Evolutionary conservation across 2,888 invertebrate species (phyloP).

Genomic region (Andrena dorsata): DNA sequence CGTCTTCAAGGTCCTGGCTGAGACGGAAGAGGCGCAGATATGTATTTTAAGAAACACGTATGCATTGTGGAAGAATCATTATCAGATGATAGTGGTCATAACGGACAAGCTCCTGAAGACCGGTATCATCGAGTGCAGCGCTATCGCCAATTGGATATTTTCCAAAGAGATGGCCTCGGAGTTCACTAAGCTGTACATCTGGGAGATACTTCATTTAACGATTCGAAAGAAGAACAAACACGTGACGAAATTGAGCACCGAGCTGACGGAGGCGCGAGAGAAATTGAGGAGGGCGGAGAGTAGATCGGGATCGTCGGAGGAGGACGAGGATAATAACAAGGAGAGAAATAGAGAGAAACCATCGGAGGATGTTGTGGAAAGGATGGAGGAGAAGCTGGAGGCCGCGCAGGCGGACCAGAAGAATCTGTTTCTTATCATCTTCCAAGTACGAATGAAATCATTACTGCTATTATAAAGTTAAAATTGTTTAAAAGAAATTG

Average conservation of each 20-base stretch:
- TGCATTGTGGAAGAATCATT: constrained; percentile 97
- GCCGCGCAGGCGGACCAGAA: constrained; percentile 98
- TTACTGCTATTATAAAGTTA: too few species aligned
- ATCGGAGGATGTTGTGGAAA: constrained; percentile 94
- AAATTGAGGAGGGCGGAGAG: constrained; percentile 94
- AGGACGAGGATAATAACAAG: constrained; percentile 89
- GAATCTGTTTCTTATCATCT: constrained; percentile 97
- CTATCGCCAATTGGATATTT: constrained; percentile 99
- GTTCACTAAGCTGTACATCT: constrained; percentile 96
- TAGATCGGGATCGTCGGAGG: constrained; percentile 92
- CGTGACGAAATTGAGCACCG: constrained; percentile 92
- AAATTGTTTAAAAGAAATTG: not conserved
- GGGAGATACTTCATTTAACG: constrained; percentile 98
- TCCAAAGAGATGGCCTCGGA: constrained; percentile 96
- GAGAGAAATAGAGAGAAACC: constrained; percentile 88
- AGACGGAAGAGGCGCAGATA: constrained; percentile 96
- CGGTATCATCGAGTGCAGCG: constrained; percentile 97
- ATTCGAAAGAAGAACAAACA: constrained; percentile 99
- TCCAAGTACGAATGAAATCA: constrained; percentile 88
- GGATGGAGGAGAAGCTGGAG: constrained; percentile 98
- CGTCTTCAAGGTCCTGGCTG: constrained; percentile 16
- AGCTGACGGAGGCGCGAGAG: constrained; percentile 94
- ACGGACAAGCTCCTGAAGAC: constrained; percentile 99
- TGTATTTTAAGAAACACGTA: constrained; percentile 96
- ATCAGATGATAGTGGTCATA: constrained; percentile 98